These are phyloP conservation scores for Pasiphila rectangulata DNA, from an alignment of 2,888 invertebrate species.

Conservation along the genomic window DNA sequence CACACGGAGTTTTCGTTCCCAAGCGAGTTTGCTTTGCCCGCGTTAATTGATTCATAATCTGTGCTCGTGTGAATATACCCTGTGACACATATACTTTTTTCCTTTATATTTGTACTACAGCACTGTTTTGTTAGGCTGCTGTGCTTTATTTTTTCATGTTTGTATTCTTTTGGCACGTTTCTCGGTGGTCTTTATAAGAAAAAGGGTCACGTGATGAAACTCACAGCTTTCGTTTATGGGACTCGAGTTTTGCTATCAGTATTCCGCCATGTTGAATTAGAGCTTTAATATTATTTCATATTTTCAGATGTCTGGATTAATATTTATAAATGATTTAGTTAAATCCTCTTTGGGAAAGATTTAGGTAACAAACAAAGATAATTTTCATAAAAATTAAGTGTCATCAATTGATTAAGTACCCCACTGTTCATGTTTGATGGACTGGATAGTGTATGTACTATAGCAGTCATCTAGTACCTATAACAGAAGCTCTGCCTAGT, in stretches of 20 bases:
- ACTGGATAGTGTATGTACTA: too few relatives aligned
- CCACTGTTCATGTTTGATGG: too few relatives aligned
- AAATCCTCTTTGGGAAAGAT: too few relatives aligned
- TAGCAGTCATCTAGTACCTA: too few relatives aligned
- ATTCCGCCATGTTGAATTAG: constrained; percentile 1
- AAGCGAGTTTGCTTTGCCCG: constrained; percentile 56
- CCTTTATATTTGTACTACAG: constrained; percentile 40
- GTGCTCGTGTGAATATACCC: constrained; percentile 58
- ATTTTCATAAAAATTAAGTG: too few relatives aligned
- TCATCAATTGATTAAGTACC: too few relatives aligned
- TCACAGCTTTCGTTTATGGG: constrained; percentile 9
- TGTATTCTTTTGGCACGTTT: constrained; percentile 49
- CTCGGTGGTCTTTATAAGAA: constrained; percentile 48
- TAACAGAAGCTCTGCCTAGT: too few relatives aligned
- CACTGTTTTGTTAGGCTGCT: constrained; percentile 68
- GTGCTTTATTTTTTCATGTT: constrained; percentile 47
- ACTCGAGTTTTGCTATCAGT: constrained; percentile 3
- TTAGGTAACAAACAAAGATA: too few relatives aligned
- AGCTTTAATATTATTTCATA: too few relatives aligned
- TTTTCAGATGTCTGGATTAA: too few relatives aligned
- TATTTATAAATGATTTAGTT: too few relatives aligned
- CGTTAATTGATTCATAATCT: constrained; percentile 69
- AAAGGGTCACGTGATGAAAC: constrained; percentile 15
- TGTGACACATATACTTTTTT: constrained; percentile 30
- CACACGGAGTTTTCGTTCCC: constrained; percentile 47